A percentile compares a stretch with the other conserved stretches of the same genome.
Evolutionary conservation across 1,140 invertebrate species (phyloP).

Genomic region (Sycobia sp.): DNA sequence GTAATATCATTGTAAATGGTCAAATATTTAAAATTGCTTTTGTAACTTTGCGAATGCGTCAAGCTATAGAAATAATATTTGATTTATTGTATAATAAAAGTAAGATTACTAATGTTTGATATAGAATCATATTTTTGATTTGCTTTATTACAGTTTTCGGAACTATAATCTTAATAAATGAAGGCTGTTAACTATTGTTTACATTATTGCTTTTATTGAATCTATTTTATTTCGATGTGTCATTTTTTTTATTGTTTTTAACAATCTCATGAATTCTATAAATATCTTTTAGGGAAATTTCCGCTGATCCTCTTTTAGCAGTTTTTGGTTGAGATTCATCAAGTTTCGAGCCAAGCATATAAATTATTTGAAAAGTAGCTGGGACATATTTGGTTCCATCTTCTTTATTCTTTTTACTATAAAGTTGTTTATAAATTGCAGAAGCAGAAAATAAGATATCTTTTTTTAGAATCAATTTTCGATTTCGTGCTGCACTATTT

Average conservation of each 20-base stretch:
- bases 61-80: no score
- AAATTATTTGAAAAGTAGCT: slow-evolving; percentile 95
- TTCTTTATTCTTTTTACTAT: slow-evolving; percentile 75
- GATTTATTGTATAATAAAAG: no score
- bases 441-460: slow-evolving; percentile 87
- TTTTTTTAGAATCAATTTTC: slow-evolving; percentile 77
- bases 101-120: no score
- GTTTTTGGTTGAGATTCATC: slow-evolving; percentile 85
- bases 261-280: slow-evolving; percentile 68
- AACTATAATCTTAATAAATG: no score
- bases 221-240: no score
- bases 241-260: slow-evolving; percentile 61
- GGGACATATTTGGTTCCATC: slow-evolving; percentile 70
- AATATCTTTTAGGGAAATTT: slow-evolving; percentile 87
- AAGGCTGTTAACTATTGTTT: no score
- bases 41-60: no score
- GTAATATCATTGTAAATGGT: no score
- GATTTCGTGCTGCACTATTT: slow-evolving; percentile 83
- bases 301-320: slow-evolving; percentile 74
- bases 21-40: no score
- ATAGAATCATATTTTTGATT: no score
- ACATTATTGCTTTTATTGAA: no score
- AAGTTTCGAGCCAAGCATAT: slow-evolving; percentile 98
- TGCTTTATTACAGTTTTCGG: no score
- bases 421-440: slow-evolving; percentile 89